Evolutionary conservation across 2,888 invertebrate genomes (phyloP).

Genomic region (Catotricha subobsoleta): DNA sequence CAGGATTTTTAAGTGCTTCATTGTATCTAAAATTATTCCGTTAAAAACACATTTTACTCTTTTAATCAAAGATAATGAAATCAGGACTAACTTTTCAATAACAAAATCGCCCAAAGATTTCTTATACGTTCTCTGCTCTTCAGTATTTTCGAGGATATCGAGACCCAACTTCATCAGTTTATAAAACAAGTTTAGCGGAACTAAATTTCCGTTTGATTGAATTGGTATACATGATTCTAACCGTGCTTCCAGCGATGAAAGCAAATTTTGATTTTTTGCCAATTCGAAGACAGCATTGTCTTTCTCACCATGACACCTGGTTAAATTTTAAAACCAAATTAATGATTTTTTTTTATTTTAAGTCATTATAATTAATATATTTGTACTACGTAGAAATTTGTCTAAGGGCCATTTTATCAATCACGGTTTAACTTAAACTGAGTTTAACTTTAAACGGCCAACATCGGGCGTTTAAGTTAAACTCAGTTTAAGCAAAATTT

Average conservation of each 20-base stretch:
- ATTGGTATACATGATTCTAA: slow-evolving; percentile 21
- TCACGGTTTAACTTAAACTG: no score
- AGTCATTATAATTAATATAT: no score
- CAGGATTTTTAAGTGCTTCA: slow-evolving; percentile 15
- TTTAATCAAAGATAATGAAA: background rate
- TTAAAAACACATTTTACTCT: no score
- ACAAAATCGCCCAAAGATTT: slow-evolving; percentile 24
- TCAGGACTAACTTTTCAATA: slow-evolving; percentile 16
- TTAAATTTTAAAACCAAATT: no score
- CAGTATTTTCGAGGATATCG: slow-evolving; percentile 22
- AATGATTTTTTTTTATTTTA: no score
- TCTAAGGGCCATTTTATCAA: no score
- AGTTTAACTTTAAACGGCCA: no score
- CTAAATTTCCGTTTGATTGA: slow-evolving; percentile 24
- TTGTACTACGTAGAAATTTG: no score
- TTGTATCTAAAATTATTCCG: no score
- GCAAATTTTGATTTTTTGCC: slow-evolving; percentile 22
- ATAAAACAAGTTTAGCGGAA: slow-evolving; percentile 21
- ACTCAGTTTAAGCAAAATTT: no score
- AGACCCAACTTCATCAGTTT: slow-evolving; percentile 24
- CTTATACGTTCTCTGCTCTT: slow-evolving; percentile 20
- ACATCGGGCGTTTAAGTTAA: no score
- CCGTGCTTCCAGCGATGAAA: slow-evolving; percentile 18
- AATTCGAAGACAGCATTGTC: slow-evolving; percentile 40
- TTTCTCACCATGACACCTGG: slow-evolving; percentile 52